Conservation (phyloP, 1,140 invertebrate species). For the Drosophila ironensis region DNA sequence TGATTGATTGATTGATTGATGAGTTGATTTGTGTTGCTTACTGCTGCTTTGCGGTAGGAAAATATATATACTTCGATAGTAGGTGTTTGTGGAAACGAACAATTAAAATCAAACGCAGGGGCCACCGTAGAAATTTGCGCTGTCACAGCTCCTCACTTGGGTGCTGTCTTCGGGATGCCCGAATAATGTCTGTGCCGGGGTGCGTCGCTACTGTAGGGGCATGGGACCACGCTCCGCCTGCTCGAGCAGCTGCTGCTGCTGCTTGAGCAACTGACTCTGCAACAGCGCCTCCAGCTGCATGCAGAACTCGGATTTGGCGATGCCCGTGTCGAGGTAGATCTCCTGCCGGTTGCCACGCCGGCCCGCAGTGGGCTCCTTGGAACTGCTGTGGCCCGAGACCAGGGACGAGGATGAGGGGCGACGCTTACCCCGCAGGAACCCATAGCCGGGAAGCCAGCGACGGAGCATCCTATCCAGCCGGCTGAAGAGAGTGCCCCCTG, state of each 20-base stretch:
- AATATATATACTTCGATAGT: constrained; percentile 15
- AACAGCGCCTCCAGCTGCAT: constrained; percentile 39
- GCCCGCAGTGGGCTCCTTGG: not conserved
- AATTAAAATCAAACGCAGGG: not conserved
- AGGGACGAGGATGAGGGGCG: not conserved
- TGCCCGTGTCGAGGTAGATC: constrained; percentile 41
- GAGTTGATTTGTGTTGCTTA: not conserved
- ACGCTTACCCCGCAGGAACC: constrained; percentile 28
- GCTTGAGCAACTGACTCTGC: constrained; percentile 30
- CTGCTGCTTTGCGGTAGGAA: not conserved
- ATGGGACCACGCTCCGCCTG: not conserved
- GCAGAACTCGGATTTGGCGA: constrained; percentile 57
- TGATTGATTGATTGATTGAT: constrained; percentile 7
- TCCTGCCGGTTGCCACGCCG: constrained; percentile 9
- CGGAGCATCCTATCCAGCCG: constrained; percentile 41
- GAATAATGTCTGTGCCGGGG: too few species aligned
- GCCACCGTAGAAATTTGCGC: not conserved
- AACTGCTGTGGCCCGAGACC: not conserved
- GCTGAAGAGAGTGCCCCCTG: constrained; percentile 4
- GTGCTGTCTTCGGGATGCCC: not conserved
- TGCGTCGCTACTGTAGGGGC: not conserved
- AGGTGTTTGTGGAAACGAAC: not conserved
- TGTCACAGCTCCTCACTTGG: too few species aligned
- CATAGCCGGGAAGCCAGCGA: constrained; percentile 53
- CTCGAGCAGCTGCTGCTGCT: not conserved